Evolutionary conservation across 2,797 vertebrate genomes (phyloP), one percentile per base, ranked within the genome.

Genomic region (Clarias fuscus): DNA sequence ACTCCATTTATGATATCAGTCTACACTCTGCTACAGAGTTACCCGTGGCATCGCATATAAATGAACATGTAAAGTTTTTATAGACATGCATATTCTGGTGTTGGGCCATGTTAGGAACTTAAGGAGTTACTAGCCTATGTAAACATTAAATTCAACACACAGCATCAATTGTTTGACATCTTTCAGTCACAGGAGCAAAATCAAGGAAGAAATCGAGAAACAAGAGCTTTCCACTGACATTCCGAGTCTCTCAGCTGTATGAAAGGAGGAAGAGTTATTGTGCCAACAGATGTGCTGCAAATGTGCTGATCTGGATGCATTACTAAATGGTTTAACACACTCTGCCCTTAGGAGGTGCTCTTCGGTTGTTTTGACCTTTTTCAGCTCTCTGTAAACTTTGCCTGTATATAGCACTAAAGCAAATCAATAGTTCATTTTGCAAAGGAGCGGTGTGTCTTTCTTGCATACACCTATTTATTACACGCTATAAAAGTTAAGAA

Each of bases 1-100:
- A 86, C 7, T 48, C 20, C 61, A 88, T 75, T 20, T 24, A 82
- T 84, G 82, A 88, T 58, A 53, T 80, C 17, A 85, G 58, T 62
- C 30, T 62, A 62, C 11, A 24, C 56, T n/a, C 13, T 17, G 30
- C 1, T 14, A 48, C 20, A n/a, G 22, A 76, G 14, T 78, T 33
- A 68, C 40, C 40, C 70, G 48, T 10, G 17, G 43, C 40, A 37
- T 17, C 5, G 83, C 59, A 40, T 33, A 56, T 33, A 78, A n/a
- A 27, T 18, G 22, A 11, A 71, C 18, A 2, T 33, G 30, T 33
- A 10, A 22, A 43, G 8, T 14, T 7, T 59, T 4, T 13, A 8
- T 22, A 77, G 18, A 40, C 77, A 62, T 24, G 13, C 58, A 15
- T 11, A 27, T 64, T 18, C 22, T 40, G 15, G 27, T 27, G 37